Evolutionary conservation across 2,113 vertebrate species (phyloP).

Genomic region (Ceyx cyanopectus): DNA sequence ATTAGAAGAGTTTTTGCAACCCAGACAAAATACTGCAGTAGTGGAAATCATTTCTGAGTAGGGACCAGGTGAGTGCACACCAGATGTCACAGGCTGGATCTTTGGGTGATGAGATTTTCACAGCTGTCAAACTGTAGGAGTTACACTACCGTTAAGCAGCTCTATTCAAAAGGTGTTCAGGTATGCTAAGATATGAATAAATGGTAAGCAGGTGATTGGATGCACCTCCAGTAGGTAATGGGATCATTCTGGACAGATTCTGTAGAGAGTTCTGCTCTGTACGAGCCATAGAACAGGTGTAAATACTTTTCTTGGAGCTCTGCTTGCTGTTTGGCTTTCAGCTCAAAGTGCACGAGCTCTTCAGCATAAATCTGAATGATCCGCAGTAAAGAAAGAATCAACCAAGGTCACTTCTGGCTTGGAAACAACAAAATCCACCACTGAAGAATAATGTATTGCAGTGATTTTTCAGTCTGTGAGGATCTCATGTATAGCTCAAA

Average conservation of each 20-base stretch:
- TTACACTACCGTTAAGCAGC: not conserved
- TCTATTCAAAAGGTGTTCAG: not conserved
- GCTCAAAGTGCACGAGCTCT: not conserved
- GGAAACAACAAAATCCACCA: not conserved
- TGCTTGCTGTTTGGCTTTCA: not conserved
- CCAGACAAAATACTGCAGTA: not conserved
- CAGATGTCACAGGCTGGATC: not conserved
- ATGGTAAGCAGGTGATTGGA: not conserved
- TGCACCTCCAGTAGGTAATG: not conserved
- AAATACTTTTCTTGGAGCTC: not conserved
- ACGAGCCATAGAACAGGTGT: not conserved
- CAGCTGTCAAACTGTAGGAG: not conserved
- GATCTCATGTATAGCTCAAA: not conserved
- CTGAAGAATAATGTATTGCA: not conserved
- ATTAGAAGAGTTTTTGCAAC: not conserved
- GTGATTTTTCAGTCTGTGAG: not conserved
- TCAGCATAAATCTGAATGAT: not conserved
- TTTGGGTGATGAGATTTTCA: not conserved
- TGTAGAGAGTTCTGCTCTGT: not conserved
- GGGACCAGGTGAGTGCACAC: rapidly evolving
- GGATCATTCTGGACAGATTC: not conserved
- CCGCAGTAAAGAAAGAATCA: not conserved
- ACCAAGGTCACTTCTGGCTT: not conserved
- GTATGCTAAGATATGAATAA: not conserved
- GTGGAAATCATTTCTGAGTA: not conserved